Evolutionary conservation across 2,113 vertebrate genomes (phyloP), one percentile per base, ranked within the genome.

Genomic region (Myodes glareolus): DNA sequence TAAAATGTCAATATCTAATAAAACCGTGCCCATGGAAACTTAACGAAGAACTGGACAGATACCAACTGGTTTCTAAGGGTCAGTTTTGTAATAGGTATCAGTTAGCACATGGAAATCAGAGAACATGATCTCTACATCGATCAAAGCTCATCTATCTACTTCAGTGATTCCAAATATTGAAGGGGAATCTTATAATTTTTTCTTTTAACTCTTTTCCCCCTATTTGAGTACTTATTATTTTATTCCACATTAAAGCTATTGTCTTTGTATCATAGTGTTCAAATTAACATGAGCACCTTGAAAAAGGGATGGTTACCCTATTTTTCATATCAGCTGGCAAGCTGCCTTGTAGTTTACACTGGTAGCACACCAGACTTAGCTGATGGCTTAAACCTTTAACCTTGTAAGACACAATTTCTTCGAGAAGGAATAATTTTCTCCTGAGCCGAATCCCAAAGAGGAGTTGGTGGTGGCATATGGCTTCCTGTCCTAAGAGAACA

Each of bases 41-140:
- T 68, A 78, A 86, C 29, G 23, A 19, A 75, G 68, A 76, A 70
- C 91, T 29, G 58, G 81, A 73, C 21, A 25, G 4, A 10, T 23
- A 87, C n/a, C 45, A 96, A 88, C 36, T 82, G 55, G 96, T 95
- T 96, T 55, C n/a, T 88, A 85, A 96, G 63, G 45, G 5, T 81
- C 50, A 88, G 27, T 84, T 29, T 88, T 89, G 4, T 61, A 86
- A 19, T 47, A 47, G 42, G 68, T 55, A 25, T 85, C 19, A 19
- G 9, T 92, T 93, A 81, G 11, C 55, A 95, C 77, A 65, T 58
- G 31, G 47, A 91, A 76, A 75, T 93, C 23, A 80, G 11, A 29
- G 4, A 36, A 73, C 76, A 14, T 90, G 70, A 45, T 33, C n/a
- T 91, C 47, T 88, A 81, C 65, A 42, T 94, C 31, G 68, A 29